Evolutionary conservation across 1,140 invertebrate genomes (phyloP).

Genomic region (Orchestia grillus): DNA sequence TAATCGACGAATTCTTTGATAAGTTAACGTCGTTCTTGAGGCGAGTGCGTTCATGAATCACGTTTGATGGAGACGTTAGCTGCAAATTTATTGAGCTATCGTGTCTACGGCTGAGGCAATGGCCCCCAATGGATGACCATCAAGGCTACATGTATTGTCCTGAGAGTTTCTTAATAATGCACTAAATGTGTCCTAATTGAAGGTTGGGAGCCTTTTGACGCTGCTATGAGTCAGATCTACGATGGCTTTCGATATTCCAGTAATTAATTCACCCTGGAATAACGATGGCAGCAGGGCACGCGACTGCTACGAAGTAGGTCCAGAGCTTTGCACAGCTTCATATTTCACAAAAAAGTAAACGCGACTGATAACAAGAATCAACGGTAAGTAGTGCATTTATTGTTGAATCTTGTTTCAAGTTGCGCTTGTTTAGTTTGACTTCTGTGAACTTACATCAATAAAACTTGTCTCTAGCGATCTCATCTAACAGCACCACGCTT

Average conservation of each 20-base stretch:
- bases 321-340: not conserved
- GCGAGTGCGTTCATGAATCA: slow-evolving; percentile 41
- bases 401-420: not conserved
- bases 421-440: not conserved
- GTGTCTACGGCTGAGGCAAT: slow-evolving; percentile 38
- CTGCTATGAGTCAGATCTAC: slow-evolving; percentile 11
- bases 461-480: not conserved
- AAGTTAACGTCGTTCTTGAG: slow-evolving; percentile 30
- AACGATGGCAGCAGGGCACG: not conserved
- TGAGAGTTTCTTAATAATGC: slow-evolving; percentile 53
- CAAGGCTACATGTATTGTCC: slow-evolving; percentile 46
- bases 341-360: not conserved
- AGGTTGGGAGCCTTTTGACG: slow-evolving; percentile 31
- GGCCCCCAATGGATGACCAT: slow-evolving; percentile 9
- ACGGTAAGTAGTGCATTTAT: not conserved
- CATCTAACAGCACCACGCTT: not conserved
- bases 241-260: slow-evolving; percentile 38
- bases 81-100: slow-evolving; percentile 32
- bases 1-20: slow-evolving; percentile 45
- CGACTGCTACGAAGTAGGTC: not conserved
- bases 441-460: not conserved
- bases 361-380: not conserved
- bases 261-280: slow-evolving; percentile 41
- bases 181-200: slow-evolving; percentile 56
- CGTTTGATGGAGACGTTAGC: slow-evolving; percentile 52